These are phyloP conservation scores for Ptiloglossa arizonensis DNA, from an alignment of 1,140 invertebrate species.

Conservation along the genomic window DNA sequence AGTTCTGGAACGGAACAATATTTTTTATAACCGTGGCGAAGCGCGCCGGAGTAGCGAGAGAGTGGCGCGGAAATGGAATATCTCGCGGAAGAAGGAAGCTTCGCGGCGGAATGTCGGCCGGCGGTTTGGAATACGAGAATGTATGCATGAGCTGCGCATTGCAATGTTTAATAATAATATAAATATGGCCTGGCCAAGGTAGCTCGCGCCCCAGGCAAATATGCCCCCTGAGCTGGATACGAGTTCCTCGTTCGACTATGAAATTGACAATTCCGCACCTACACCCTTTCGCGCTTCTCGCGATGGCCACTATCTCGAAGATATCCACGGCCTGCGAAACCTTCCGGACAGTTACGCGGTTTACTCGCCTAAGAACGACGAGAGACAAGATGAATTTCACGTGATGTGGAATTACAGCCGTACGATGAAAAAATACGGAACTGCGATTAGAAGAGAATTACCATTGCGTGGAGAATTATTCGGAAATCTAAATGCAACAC, in stretches of 20 bases:
- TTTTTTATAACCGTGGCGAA: conserved; percentile 37
- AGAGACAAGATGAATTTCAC: not conserved
- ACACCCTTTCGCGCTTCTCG: conserved; percentile 1
- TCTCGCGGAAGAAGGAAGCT: conserved; percentile 33
- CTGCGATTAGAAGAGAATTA: too few species aligned
- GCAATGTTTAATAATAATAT: conserved; percentile 78
- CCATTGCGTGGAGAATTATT: too few species aligned
- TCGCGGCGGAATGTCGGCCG: conserved; percentile 16
- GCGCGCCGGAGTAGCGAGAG: conserved; percentile 21
- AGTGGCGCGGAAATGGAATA: conserved; percentile 49
- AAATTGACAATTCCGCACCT: conserved; percentile 71
- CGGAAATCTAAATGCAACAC: too few species aligned
- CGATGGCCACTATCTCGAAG: conserved; percentile 16
- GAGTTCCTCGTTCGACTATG: conserved; percentile 64
- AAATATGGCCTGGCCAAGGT: conserved; percentile 65
- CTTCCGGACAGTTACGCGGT: not conserved
- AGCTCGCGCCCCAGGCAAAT: conserved; percentile 54
- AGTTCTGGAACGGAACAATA: conserved; percentile 8
- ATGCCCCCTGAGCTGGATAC: conserved; percentile 57
- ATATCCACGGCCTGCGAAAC: not conserved
- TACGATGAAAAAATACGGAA: too few species aligned
- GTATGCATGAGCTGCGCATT: conserved; percentile 72
- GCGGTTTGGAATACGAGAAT: conserved; percentile 71
- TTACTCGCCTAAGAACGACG: not conserved
- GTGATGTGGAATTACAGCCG: too few species aligned